Percentiles rank a stretch among this genome's conserved stretches.
These are phyloP conservation scores for Bolinopsis microptera DNA, from an alignment of 37 sponge, comb jelly and placozoan species.

Conservation along the genomic window DNA sequence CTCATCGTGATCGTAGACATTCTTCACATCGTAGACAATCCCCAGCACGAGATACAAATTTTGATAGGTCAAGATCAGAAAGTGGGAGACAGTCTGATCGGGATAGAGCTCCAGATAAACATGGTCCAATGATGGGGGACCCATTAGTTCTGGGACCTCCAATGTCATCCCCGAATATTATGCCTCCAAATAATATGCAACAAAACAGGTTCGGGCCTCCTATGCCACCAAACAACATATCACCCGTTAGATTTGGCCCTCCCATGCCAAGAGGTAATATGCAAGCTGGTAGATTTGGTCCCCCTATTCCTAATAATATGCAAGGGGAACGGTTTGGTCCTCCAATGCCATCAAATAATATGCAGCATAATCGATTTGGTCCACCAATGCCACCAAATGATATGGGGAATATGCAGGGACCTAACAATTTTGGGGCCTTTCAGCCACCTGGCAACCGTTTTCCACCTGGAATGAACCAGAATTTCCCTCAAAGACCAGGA, in stretches of 20 bases:
- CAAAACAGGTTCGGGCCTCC: neutral
- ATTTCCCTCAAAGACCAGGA: slow-evolving; percentile 14
- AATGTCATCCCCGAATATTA: neutral
- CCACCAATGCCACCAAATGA: slow-evolving; percentile 9
- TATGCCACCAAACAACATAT: neutral
- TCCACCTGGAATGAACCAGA: too few relatives aligned
- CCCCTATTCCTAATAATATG: slow-evolving; percentile 7
- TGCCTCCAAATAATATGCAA: neutral
- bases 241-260: neutral
- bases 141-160: neutral
- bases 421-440: neutral
- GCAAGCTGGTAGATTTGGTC: neutral
- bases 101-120: neutral
- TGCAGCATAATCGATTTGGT: slow-evolving; percentile 10
- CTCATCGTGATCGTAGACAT: neutral
- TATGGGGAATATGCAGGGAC: neutral
- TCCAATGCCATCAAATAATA: slow-evolving; percentile 3
- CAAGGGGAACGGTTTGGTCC: neutral
- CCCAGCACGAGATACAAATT: neutral
- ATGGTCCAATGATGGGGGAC: neutral
- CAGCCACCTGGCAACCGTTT: neutral
- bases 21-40: neutral
- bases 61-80: neutral
- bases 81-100: neutral
- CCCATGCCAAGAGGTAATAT: neutral